phyloP scores from a whole-genome alignment of 1,140 invertebrate genomes.

The Periplaneta americana region DNA sequence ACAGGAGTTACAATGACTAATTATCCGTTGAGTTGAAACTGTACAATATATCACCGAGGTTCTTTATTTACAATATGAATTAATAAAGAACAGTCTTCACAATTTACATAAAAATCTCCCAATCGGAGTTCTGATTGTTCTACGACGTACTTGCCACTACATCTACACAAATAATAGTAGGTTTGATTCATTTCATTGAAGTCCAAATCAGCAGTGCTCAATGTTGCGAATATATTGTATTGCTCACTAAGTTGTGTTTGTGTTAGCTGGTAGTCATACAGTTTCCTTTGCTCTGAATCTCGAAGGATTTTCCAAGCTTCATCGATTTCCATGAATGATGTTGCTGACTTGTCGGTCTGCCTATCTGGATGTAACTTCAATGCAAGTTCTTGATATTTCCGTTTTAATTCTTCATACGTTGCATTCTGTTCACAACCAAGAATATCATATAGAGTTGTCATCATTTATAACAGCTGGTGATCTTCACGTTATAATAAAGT shows the following conservation, averaged over 20 bases:
- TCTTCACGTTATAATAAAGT: neutral
- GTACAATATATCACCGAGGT: neutral
- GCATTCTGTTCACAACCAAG: constrained; percentile 48
- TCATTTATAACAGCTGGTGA: no score
- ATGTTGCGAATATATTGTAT: constrained; percentile 48
- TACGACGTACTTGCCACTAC: constrained; percentile 54
- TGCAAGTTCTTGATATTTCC: constrained; percentile 51
- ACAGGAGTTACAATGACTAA: neutral
- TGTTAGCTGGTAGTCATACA: constrained; percentile 49
- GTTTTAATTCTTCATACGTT: constrained; percentile 52
- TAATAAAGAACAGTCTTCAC: constrained; percentile 59
- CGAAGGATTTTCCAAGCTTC: constrained; percentile 57
- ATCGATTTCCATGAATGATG: constrained; percentile 49
- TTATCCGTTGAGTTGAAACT: neutral
- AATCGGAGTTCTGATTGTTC: constrained; percentile 36
- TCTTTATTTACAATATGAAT: constrained; percentile 39
- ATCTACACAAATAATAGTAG: constrained; percentile 53
- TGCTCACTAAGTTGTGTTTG: constrained; percentile 45
- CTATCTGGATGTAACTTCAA: constrained; percentile 61
- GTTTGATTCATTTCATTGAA: constrained; percentile 32
- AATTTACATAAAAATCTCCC: constrained; percentile 43
- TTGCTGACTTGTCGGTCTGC: constrained; percentile 29
- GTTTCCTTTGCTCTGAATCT: constrained; percentile 43
- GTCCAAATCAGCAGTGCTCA: constrained; percentile 45
- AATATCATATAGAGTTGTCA: constrained; percentile 40